Percentiles rank a stretch among this genome's conserved stretches.
Evolutionary conservation across 1,140 invertebrate species (phyloP).

Genomic region (Ostrea denselamellosa): DNA sequence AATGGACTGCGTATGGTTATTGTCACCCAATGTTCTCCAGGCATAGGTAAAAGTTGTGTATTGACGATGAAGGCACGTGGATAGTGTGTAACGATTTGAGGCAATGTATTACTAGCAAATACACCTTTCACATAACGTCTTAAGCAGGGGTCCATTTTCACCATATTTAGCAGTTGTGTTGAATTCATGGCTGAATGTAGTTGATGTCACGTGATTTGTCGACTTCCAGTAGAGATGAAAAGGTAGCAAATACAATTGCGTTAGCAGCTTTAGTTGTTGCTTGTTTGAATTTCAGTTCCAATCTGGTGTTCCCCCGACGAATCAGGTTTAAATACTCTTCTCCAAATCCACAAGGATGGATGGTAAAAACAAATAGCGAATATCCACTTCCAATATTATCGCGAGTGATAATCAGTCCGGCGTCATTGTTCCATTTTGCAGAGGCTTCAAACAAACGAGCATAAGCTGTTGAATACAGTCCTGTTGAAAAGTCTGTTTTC

Average conservation of each 20-base stretch:
- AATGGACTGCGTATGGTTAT: constrained; percentile 22
- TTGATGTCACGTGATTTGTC: constrained; percentile 48
- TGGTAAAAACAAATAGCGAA: constrained; percentile 41
- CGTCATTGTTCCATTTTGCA: constrained; percentile 48
- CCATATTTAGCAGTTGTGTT: background rate
- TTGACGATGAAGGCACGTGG: constrained; percentile 45
- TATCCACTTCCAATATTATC: constrained; percentile 26
- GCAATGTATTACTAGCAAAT: constrained; percentile 46
- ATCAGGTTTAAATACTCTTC: constrained; percentile 52
- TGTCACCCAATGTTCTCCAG: constrained; percentile 51
- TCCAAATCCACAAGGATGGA: constrained; percentile 43
- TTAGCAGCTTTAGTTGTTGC: constrained; percentile 41
- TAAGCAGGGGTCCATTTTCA: background rate
- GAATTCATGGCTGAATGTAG: constrained; percentile 44
- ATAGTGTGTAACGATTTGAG: constrained; percentile 2
- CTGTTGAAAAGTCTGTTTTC: constrained; percentile 31
- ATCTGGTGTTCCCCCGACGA: constrained; percentile 45
- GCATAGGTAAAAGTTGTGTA: constrained; percentile 12
- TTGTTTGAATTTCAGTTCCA: constrained; percentile 45
- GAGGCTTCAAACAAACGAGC: constrained; percentile 42
- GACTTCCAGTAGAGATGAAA: constrained; percentile 44
- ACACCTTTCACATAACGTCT: constrained; percentile 38
- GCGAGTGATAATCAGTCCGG: constrained; percentile 35
- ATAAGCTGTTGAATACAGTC: constrained; percentile 8
- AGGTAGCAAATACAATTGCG: constrained; percentile 37